Conservation (phyloP, 2,888 invertebrate genomes). For the Crematogaster levior region DNA sequence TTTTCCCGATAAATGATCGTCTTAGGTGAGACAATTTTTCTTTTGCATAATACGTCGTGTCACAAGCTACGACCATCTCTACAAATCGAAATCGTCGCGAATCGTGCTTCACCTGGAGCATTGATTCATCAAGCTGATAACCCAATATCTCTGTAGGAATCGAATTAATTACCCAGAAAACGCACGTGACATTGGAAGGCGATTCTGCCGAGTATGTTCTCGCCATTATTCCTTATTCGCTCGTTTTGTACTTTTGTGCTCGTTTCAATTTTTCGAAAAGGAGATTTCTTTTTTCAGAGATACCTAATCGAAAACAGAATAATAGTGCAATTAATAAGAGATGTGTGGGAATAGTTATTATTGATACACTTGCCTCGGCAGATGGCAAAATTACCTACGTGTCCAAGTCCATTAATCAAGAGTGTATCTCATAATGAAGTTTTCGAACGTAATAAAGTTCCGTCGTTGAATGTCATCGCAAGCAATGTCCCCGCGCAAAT, state of each 20-base stretch:
- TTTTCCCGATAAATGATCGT: slow-evolving; percentile 35
- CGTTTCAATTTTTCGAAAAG: neutral
- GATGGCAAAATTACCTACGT: neutral
- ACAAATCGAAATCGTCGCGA: no score
- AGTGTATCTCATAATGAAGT: slow-evolving; percentile 2
- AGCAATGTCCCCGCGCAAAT: neutral
- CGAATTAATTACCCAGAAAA: neutral
- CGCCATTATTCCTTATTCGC: neutral
- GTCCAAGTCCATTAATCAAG: neutral
- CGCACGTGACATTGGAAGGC: neutral
- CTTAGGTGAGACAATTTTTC: slow-evolving; percentile 5
- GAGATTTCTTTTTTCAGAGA: neutral
- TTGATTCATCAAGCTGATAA: neutral
- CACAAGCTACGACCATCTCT: no score
- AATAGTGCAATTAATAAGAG: neutral
- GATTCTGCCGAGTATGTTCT: neutral
- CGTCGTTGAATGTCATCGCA: neutral
- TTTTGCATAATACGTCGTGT: neutral
- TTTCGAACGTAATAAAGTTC: slow-evolving; percentile 26
- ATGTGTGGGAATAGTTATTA: neutral
- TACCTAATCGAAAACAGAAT: neutral
- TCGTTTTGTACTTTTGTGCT: no score
- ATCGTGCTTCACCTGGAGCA: neutral
- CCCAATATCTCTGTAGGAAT: neutral
- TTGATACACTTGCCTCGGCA: neutral